Evolutionary conservation across 2,113 vertebrate species (phyloP).

Genomic region (Trichomycterus rosablanca): DNA sequence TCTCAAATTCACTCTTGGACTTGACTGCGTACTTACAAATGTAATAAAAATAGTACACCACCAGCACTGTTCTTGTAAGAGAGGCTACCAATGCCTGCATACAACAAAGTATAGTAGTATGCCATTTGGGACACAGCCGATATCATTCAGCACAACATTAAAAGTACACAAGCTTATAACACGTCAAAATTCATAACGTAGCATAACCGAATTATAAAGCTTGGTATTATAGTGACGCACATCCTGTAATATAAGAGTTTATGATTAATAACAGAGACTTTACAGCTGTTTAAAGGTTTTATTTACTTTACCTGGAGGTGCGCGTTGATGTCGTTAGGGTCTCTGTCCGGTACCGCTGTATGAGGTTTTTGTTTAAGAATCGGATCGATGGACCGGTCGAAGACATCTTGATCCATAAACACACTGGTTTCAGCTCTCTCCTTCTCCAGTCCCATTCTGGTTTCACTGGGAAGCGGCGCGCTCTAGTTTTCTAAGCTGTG

Average conservation of each 20-base stretch:
- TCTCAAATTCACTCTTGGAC: no score
- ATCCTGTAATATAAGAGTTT: no score
- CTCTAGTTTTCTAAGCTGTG: background rate
- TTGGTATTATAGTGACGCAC: no score
- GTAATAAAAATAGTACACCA: no score
- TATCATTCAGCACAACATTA: background rate
- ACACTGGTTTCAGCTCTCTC: conserved; percentile 77
- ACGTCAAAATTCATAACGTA: no score
- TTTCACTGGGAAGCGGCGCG: conserved; percentile 30
- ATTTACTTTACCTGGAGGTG: conserved; percentile 79
- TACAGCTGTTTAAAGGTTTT: no score
- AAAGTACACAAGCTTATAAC: no score
- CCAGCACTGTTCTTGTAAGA: no score
- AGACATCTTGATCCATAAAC: conserved; percentile 78
- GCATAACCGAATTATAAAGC: no score
- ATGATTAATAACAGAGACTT: no score
- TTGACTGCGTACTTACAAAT: no score
- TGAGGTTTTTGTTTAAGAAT: conserved; percentile 61
- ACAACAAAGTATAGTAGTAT: no score
- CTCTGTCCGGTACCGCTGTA: conserved; percentile 60
- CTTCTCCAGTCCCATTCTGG: conserved; percentile 80
- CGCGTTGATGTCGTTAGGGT: conserved; percentile 73
- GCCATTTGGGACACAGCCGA: background rate
- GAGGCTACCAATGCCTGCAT: background rate
- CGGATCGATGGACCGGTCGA: conserved; percentile 69